These are phyloP conservation scores for Myopa tessellatipennis DNA, from an alignment of 2,888 invertebrate species.

Conservation along the genomic window DNA sequence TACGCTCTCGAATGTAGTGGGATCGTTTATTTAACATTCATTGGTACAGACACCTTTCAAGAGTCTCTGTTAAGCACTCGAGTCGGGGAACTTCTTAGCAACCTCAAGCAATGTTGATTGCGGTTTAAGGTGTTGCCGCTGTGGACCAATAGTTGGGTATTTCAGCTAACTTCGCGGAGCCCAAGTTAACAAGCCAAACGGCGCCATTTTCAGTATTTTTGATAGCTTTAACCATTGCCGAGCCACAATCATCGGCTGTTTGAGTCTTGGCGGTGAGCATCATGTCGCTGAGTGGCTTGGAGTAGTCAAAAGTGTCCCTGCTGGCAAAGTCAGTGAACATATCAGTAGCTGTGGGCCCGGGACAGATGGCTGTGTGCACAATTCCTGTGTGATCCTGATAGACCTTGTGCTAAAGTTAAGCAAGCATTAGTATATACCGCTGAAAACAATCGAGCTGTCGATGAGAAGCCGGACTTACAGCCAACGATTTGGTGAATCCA, in stretches of 20 bases:
- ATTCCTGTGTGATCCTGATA: slow-evolving; percentile 48
- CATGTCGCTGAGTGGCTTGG: slow-evolving; percentile 43
- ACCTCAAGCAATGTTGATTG: neutral
- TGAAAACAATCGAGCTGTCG: neutral
- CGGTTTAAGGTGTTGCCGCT: neutral
- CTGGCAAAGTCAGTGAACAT: slow-evolving; percentile 42
- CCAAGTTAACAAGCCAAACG: slow-evolving; percentile 55
- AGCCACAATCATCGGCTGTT: slow-evolving; percentile 51
- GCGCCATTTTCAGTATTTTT: slow-evolving; percentile 53
- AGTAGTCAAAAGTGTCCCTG: slow-evolving; percentile 48
- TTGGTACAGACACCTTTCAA: neutral
- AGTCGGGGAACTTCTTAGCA: neutral
- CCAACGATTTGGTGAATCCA: slow-evolving; percentile 46
- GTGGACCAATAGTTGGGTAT: slow-evolving; percentile 49
- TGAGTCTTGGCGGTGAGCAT: slow-evolving; percentile 47
- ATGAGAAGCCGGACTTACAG: slow-evolving; percentile 28
- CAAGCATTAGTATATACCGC: neutral
- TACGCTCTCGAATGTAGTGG: no score
- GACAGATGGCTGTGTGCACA: slow-evolving; percentile 51
- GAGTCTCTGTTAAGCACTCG: neutral
- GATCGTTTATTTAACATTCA: neutral
- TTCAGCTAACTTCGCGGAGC: slow-evolving; percentile 49
- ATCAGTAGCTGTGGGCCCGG: slow-evolving; percentile 51
- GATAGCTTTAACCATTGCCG: slow-evolving; percentile 51
- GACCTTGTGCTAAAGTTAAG: slow-evolving; percentile 42